Percentiles rank a stretch among this genome's conserved stretches.
Evolutionary conservation across 2,888 invertebrate genomes (phyloP).

Genomic region (Torymus aiolomorphi): DNA sequence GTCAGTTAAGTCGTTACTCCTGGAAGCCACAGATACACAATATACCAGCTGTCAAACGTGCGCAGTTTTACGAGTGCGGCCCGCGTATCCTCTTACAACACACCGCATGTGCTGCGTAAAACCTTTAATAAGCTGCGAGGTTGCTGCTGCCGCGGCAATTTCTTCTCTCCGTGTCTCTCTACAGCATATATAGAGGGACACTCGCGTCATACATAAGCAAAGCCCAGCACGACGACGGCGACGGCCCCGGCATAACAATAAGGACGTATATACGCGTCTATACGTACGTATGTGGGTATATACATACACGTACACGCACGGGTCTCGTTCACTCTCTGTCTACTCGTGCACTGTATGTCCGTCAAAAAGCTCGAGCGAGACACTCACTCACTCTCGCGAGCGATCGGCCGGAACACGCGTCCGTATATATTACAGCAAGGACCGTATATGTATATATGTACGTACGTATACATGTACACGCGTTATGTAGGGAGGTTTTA

Average conservation of each 20-base stretch:
- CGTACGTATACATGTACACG: too few species aligned
- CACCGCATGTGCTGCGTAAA: background rate
- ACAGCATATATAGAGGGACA: too few species aligned
- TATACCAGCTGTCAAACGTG: background rate
- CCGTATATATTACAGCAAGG: background rate
- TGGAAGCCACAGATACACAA: too few species aligned
- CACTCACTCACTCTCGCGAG: too few species aligned
- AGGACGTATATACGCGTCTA: background rate
- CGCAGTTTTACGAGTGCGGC: background rate
- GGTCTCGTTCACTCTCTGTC: too few species aligned
- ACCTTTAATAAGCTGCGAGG: conserved; percentile 26
- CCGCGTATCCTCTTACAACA: background rate
- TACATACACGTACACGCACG: too few species aligned
- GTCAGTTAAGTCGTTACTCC: too few species aligned
- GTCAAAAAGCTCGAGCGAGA: conserved; percentile 6
- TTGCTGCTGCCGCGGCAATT: background rate
- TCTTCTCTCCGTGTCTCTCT: background rate
- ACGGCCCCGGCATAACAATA: conserved; percentile 22
- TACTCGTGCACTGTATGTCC: too few species aligned
- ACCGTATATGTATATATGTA: too few species aligned
- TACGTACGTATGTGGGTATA: too few species aligned
- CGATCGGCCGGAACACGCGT: too few species aligned
- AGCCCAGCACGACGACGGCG: background rate
- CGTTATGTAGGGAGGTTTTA: background rate
- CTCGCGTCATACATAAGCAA: conserved; percentile 13